Base-by-base conservation (phyloP, 92 coral and sea anemone species). In the Virgularia gustaviana region DNA sequence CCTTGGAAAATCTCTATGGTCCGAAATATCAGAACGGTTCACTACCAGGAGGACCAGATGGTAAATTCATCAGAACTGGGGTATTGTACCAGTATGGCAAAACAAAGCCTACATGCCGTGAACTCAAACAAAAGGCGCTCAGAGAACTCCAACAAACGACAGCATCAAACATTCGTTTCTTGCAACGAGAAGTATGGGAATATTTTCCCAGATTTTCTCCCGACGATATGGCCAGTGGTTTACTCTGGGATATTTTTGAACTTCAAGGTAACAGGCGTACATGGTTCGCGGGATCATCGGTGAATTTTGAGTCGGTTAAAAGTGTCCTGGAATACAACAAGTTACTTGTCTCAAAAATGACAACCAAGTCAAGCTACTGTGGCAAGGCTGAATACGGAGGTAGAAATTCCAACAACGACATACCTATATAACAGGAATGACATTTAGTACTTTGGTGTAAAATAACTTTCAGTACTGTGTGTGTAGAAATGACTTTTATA, bases 281-380 rank as follows among this genome's bases (percentile, higher is more conserved):
- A 2, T 79, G 83, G 83, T 78, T 45, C n/a, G 68, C 76, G 24
- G 83, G 83, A 28, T 79, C 83, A 20, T 79, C 83, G 6, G 84
- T 80, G n/a, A 59, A 16, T 28, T 72, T 80, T 41, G 84, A 80
- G 35, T 72, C 84, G 3, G 71, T 76, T 4, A 80, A 72, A 49
- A 80, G 79, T 63, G 84, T 80, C 24, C 31, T 79, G 9, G 83
- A 79, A 43, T 79, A 79, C 39, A 79, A 71, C 59, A 42, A 42
- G 18, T 44, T 58, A 23, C 38, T 79, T 49, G 67, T 71, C 35
- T 70, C 62, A 70, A 79, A 66, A 71, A 79, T 79, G 78, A 54
- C 22, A 4, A 56, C n/a, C n/a, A n/a, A n/a, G n/a, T n/a, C n/a
- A n/a, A n/a, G n/a, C n/a, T n/a, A n/a, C n/a, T n/a, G n/a, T n/a